Evolutionary conservation across 2,113 vertebrate species (phyloP).

Genomic region (Thunnus thynnus): DNA sequence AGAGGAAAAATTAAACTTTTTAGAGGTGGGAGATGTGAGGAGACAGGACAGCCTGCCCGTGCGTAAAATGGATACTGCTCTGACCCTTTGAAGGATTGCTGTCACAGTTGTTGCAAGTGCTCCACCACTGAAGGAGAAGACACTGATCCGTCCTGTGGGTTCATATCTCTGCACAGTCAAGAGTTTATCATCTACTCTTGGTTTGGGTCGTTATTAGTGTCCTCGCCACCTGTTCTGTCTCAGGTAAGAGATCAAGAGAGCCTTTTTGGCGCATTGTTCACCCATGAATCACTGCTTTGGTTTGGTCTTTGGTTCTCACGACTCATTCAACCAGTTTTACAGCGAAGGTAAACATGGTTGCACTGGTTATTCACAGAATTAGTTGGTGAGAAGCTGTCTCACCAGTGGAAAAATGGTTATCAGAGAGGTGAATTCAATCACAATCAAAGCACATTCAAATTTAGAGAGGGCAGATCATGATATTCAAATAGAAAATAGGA

Average conservation of each 20-base stretch:
- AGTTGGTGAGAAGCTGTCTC: conserved; percentile 18
- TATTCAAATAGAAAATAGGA: neutral
- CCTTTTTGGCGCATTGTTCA: conserved; percentile 39
- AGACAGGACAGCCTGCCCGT: conserved; percentile 25
- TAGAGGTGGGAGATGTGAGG: conserved; percentile 10
- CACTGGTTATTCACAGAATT: conserved; percentile 60
- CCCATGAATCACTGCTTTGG: conserved; percentile 63
- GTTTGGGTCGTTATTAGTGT: conserved; percentile 6
- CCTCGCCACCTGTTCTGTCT: neutral
- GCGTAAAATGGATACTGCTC: conserved; percentile 58
- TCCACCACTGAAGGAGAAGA: conserved; percentile 15
- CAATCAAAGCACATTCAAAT: neutral
- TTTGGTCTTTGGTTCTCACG: conserved; percentile 49
- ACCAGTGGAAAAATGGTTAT: neutral
- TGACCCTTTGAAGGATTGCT: conserved; percentile 43
- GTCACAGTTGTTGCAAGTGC: conserved; percentile 17
- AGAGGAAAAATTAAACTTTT: neutral
- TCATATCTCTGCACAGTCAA: neutral
- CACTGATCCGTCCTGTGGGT: neutral
- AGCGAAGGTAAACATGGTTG: conserved; percentile 51
- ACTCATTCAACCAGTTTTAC: conserved; percentile 81
- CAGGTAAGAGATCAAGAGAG: conserved; percentile 60
- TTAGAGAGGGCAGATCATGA: neutral
- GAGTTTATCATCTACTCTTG: neutral
- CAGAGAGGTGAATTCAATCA: neutral